Evolutionary conservation across 2,797 vertebrate species (phyloP), one percentile per base, ranked within the genome.

Genomic region (Macrochelys suwanniensis): DNA sequence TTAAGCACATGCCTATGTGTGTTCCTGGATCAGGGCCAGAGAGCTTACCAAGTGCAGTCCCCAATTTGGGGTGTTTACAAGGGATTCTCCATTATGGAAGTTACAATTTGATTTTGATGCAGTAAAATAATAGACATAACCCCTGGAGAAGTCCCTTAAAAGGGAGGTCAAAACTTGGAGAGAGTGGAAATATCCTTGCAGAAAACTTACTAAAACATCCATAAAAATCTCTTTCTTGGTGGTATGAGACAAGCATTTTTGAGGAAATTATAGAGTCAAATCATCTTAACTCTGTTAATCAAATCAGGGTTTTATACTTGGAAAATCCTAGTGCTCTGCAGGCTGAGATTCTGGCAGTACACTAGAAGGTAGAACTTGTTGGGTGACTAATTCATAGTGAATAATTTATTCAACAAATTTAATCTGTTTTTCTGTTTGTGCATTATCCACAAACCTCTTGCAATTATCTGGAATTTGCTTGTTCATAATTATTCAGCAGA

Each of bases 21-120:
- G 92, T 94, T 97, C 74, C 93, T 97, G 97, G 97, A 97, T 7
- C 50, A 53, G 79, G 68, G 93, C 96, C 97, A 97, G 86, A 87
- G 53, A 77, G 74, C 25, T 77, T 49, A 77, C 42, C 45, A 77
- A 93, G 94, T 86, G 53, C 5, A 91, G 94, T 71, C 82, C 94
- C 42, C 89, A 16, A 3, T 61, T 45, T 33, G 5, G 54, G 54
- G 37, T 84, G 5, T 93, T 95, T 87, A 80, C 85, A 90, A 92
- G 91, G 51, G 26, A 71, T 47, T 94, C 78, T 87, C 74, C 82
- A 49, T 16, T 37, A 0, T 76, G 71, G 4, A 3, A 16, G 80
- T 13, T 86, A 8, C n/a, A 28, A 4, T 2, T 11, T 84, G 8
- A 3, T 57, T 71, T 31, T 71, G 45, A 84, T 57, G 68, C 76